Evolutionary conservation across 2,888 invertebrate species (phyloP).

Genomic region (Epistrophe grossulariae): DNA sequence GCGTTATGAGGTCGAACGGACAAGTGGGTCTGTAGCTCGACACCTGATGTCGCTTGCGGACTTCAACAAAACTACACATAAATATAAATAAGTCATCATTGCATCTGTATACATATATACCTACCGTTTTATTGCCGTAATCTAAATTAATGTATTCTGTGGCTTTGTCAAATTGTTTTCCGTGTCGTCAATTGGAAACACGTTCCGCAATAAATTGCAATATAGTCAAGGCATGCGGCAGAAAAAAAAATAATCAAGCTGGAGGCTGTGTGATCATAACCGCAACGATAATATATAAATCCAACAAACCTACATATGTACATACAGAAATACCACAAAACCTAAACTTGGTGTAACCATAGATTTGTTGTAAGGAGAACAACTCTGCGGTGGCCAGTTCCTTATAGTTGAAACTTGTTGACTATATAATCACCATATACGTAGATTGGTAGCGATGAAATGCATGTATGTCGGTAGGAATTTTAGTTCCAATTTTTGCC

Average conservation of each 20-base stretch:
- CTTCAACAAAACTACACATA: not conserved
- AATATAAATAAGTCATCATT: not conserved
- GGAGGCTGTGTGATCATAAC: conserved; percentile 59
- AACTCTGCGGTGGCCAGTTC: conserved; percentile 50
- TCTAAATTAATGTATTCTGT: conserved; percentile 61
- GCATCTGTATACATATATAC: not conserved
- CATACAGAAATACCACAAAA: not conserved
- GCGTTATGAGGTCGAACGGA: conserved; percentile 66
- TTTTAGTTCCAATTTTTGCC: conserved; percentile 51
- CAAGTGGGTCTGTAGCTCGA: conserved; percentile 56
- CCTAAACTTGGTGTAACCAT: conserved; percentile 37
- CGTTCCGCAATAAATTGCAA: conserved; percentile 65
- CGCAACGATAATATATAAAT: conserved; percentile 52
- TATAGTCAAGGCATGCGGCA: conserved; percentile 32
- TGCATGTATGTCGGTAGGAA: conserved; percentile 25
- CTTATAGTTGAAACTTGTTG: conserved; percentile 17
- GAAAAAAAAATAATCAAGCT: conserved; percentile 9
- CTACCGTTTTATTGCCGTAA: conserved; percentile 46
- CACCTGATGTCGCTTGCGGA: conserved; percentile 35
- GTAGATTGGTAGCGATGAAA: conserved; percentile 32
- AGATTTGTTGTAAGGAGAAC: conserved; percentile 31
- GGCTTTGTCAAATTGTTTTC: conserved; percentile 70
- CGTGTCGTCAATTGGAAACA: conserved; percentile 63
- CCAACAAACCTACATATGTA: not conserved
- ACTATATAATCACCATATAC: not conserved